Evolutionary conservation across 2,888 invertebrate species (phyloP), one percentile per base, ranked within the genome.

Genomic region (Lithosia quadra): DNA sequence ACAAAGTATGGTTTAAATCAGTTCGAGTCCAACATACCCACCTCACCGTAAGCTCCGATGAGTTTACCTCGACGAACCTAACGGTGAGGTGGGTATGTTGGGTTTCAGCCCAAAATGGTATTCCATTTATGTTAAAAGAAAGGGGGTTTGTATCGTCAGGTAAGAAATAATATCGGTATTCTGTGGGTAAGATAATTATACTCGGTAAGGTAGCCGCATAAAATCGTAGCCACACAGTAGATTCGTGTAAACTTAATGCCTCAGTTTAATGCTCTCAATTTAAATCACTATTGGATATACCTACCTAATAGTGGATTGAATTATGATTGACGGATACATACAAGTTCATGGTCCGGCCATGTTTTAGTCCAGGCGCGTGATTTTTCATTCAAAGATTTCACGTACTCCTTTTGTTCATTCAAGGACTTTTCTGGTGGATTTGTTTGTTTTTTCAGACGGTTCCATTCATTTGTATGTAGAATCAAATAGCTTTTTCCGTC

Each of bases 321-420:
- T 34, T 21, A 7, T 60, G 59, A 60, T 36, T 15, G 22, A 22
- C 18, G 15, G 18, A 60, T 60, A 67, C 73, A 33, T 80, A 89
- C 91, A 76, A 87, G 80, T 2, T 83, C 72, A 43, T 88, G 84
- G 67, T 90, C 91, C 3, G 91, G 88, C 91, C 92, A 92, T 55
- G 80, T 76, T 63, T 82, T 84, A 9, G 86, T 86, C 90, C 88
- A 90, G 62, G 80, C 80, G 63, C 85, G 88, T 0, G 92, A 92
- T 67, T 81, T 79, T 62, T 90, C 85, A 33, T 77, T 84, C 71
- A 91, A 73, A 7, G 77, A 71, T 67, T 86, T 83, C 1, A 91
- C 69, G 68, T 89, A 86, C 70, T 86, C 78, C 39, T 78, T 76
- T 43, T 80, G 74, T 49, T 65, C 56, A 61, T 76, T 67, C 0